Conservation (phyloP, 2,797 vertebrate genomes). For the Rhinogobio ventralis region DNA sequence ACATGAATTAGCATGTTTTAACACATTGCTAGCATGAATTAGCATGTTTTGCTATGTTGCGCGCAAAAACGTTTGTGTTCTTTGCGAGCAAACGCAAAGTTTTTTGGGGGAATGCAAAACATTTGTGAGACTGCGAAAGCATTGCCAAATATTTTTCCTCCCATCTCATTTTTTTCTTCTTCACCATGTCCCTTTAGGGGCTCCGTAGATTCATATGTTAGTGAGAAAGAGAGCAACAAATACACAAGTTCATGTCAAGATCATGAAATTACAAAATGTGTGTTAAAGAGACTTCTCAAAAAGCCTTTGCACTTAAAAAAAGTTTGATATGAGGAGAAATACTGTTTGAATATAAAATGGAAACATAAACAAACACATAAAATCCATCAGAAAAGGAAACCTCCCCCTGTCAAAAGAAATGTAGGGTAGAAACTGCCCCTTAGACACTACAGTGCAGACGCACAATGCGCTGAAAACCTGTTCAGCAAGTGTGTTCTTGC, state of each 20-base stretch:
- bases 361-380: constrained; percentile 38
- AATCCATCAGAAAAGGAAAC: constrained; percentile 45
- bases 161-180: too few relatives aligned
- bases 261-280: not conserved
- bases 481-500: constrained; percentile 63
- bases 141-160: too few relatives aligned
- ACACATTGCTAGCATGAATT: too few relatives aligned
- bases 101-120: not conserved
- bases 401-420: constrained; percentile 45
- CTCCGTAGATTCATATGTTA: not conserved
- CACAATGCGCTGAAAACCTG: constrained; percentile 58
- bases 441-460: constrained; percentile 31
- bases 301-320: not conserved
- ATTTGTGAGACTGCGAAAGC: too few relatives aligned
- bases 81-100: too few relatives aligned
- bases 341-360: not conserved
- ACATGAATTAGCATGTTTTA: too few relatives aligned
- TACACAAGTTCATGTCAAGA: not conserved
- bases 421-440: constrained; percentile 42
- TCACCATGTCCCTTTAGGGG: too few relatives aligned
- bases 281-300: too few relatives aligned
- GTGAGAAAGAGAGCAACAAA: not conserved
- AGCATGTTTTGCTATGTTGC: too few relatives aligned
- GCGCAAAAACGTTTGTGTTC: too few relatives aligned
- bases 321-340: not conserved